Evolutionary conservation across 2,113 vertebrate species (phyloP).

Genomic region (Lagopus muta): DNA sequence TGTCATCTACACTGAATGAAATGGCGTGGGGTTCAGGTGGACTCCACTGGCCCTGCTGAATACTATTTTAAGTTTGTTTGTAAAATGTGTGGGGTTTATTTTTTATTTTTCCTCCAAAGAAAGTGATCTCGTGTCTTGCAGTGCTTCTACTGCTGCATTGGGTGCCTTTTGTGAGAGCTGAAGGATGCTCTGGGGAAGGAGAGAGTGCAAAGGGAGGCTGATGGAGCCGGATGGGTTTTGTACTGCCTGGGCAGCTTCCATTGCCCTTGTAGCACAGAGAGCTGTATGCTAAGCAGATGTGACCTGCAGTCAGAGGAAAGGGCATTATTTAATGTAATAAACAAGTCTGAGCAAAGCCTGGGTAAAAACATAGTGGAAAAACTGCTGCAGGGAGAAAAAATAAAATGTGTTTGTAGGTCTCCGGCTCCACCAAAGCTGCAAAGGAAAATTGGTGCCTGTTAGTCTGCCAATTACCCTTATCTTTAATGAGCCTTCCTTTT

Average conservation of each 20-base stretch:
- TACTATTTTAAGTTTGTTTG: background rate
- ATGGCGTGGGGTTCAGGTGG: background rate
- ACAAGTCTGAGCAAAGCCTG: background rate
- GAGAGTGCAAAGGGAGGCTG: background rate
- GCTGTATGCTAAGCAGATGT: rapidly evolving
- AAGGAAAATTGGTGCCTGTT: background rate
- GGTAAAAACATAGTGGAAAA: background rate
- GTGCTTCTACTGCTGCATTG: background rate
- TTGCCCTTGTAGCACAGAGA: background rate
- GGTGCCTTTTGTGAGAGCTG: background rate
- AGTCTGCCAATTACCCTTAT: background rate
- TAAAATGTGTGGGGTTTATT: background rate
- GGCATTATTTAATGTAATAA: rapidly evolving
- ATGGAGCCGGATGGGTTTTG: background rate
- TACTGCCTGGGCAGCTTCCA: background rate
- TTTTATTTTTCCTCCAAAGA: background rate
- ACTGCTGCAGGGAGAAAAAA: background rate
- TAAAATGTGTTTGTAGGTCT: background rate
- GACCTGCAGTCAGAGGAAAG: background rate
- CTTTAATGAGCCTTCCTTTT: background rate
- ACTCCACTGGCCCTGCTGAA: background rate
- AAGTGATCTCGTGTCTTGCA: background rate
- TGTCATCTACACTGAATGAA: background rate
- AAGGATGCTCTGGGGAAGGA: background rate
- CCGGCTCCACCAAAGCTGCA: background rate